These are phyloP conservation scores for Orestias chungarensis DNA, from an alignment of 2,797 vertebrate genomes.

Conservation along the genomic window DNA sequence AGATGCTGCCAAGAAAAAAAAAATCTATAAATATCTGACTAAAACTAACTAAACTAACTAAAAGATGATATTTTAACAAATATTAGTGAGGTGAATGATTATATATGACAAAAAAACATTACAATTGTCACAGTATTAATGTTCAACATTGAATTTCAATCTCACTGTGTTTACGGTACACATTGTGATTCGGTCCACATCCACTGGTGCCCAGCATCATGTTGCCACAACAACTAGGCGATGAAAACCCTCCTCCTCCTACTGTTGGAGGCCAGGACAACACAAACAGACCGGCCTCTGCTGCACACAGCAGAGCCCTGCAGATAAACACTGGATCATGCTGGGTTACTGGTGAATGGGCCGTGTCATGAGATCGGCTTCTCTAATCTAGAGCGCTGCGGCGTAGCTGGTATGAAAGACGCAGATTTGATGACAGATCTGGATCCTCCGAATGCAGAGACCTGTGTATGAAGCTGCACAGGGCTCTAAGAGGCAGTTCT, in stretches of 20 bases:
- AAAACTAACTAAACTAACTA: not conserved
- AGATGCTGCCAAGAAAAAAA: not conserved
- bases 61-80: not conserved
- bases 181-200: conserved; percentile 42
- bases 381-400: conserved; percentile 45
- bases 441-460: conserved; percentile 26
- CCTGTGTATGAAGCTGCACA: not conserved
- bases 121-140: not conserved
- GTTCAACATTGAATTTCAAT: not conserved
- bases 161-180: conserved; percentile 18
- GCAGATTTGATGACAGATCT: conserved; percentile 37
- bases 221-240: conserved; percentile 72
- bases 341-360: conserved; percentile 64
- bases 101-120: not conserved
- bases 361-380: conserved; percentile 54
- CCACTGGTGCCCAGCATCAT: conserved; percentile 28
- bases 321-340: conserved; percentile 57
- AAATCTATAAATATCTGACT: not conserved
- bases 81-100: not conserved
- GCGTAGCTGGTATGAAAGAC: conserved; percentile 48
- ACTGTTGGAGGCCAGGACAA: conserved; percentile 43
- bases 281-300: conserved; percentile 40
- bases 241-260: conserved; percentile 18
- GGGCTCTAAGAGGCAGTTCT: not conserved
- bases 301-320: conserved; percentile 56